Base-by-base conservation (phyloP, 30 jellyfish, hydroid and myxozoan species). In the Mastigias papua region DNA sequence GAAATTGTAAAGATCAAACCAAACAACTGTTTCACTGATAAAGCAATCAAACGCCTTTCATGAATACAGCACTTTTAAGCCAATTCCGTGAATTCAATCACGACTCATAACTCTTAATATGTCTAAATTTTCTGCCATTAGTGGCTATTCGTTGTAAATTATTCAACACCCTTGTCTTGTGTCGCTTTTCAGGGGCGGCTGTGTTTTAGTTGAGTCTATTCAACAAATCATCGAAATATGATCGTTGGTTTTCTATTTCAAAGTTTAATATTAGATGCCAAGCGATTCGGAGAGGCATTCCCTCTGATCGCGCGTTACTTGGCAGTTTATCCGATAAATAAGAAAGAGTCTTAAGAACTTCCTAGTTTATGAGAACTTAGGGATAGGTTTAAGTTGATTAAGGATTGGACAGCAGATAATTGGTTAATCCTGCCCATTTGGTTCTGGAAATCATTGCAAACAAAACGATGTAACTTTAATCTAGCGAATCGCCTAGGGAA, bases 361-460 rank as follows among this genome's bases (percentile, higher is more conserved):
- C 37, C 4, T 27, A 9, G 74, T 15, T 1, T 63, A 51, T 51
- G 25, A 51, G 17, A 21, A 51, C 23, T 51, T 5, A 21, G 67
- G 61, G 80, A 69, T 69, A 37, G 83, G 7, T 72, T 49, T 37
- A 34, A 21, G 83, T 37, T 72, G 68, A 72, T 72, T 37, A 34
- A 37, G 68, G 83, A 72, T 72, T 72, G 34, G 20, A 4, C 37
- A 72, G 5, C 8, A 42, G 74, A 63, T 63, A 63, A 63, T 63
- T 25, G 48, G 22, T 63, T 72, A 72, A 72, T 72, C 83, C 83
- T 13, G 13, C 27, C 48, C 63, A 72, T 72, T 33, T 19, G 83
- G 69, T 72, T 72, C 63, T 72, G 27, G 48, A 72, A 37, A 37
- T 72, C 69, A 72, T 48, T 34, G 83, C 83, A 72, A 72, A 72